Conservation (phyloP, 2,888 invertebrate genomes). For the Ochropleura leucogaster region DNA sequence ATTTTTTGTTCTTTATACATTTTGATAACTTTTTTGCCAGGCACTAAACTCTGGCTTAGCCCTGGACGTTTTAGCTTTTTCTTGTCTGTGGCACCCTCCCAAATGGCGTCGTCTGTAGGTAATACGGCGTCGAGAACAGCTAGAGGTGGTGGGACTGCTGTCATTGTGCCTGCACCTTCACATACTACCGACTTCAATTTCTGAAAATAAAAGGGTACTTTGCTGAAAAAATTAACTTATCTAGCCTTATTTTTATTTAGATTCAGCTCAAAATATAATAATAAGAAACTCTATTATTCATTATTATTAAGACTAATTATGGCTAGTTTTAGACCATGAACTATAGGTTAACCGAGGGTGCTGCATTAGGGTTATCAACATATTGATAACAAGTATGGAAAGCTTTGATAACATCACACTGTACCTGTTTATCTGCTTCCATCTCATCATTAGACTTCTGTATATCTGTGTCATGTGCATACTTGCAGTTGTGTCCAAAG, state of each 20-base stretch:
- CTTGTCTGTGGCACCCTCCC: slow-evolving; percentile 88
- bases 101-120: slow-evolving; percentile 83
- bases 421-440: slow-evolving; percentile 89
- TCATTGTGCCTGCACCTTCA: slow-evolving; percentile 83
- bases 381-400: not conserved
- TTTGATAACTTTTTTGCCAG: slow-evolving; percentile 96
- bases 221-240: not conserved
- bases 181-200: slow-evolving; percentile 85
- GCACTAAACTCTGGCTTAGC: slow-evolving; percentile 93
- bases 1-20: slow-evolving; percentile 93
- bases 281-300: no score
- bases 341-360: not conserved
- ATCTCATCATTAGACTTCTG: slow-evolving; percentile 91
- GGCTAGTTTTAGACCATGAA: not conserved
- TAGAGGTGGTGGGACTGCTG: slow-evolving; percentile 79
- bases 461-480: slow-evolving; percentile 97
- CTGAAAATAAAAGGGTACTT: slow-evolving; percentile 71
- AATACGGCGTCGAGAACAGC: slow-evolving; percentile 71
- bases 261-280: no score
- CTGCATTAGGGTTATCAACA: slow-evolving; percentile 2
- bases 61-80: slow-evolving; percentile 95
- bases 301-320: not conserved
- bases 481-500: slow-evolving; percentile 97
- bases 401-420: not conserved
- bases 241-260: not conserved